Conservation (phyloP, 2,888 invertebrate genomes). For the Shargacucullia verbasci region DNA sequence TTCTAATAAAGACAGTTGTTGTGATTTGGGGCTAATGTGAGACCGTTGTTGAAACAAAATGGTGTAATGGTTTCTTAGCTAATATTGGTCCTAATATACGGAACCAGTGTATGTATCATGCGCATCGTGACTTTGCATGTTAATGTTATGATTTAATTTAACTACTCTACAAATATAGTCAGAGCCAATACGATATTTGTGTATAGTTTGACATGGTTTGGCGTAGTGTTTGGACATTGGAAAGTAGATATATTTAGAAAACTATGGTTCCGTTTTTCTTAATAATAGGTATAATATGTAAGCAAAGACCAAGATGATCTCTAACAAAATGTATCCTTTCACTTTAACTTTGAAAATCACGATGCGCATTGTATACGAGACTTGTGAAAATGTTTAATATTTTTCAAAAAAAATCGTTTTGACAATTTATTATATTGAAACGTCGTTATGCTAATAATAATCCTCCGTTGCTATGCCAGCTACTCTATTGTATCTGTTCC, state of each 20-base stretch:
- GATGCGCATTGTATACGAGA: constrained; percentile 40
- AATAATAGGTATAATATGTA: no score
- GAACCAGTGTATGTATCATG: constrained; percentile 30
- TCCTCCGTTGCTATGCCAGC: constrained; percentile 31
- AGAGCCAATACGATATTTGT: no score
- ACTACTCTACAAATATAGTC: no score
- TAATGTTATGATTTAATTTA: constrained; percentile 40
- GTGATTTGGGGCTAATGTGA: constrained; percentile 21
- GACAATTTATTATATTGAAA: constrained; percentile 29
- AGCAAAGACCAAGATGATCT: neutral
- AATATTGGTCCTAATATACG: constrained; percentile 34
- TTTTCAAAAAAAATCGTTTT: constrained; percentile 11
- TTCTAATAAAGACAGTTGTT: constrained; percentile 56
- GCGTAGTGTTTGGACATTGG: no score
- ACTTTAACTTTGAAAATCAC: constrained; percentile 27
- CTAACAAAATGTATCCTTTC: neutral
- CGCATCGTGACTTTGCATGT: constrained; percentile 50
- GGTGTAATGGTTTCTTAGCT: constrained; percentile 6
- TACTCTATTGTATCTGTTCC: constrained; percentile 37
- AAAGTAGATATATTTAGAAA: no score
- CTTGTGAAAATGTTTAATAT: constrained; percentile 11
- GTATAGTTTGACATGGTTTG: no score
- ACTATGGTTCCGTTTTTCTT: no score
- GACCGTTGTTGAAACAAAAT: constrained; percentile 7
- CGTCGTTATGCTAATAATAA: constrained; percentile 15